Conservation (phyloP, 2,797 vertebrate species). For the Hirundo rustica region DNA sequence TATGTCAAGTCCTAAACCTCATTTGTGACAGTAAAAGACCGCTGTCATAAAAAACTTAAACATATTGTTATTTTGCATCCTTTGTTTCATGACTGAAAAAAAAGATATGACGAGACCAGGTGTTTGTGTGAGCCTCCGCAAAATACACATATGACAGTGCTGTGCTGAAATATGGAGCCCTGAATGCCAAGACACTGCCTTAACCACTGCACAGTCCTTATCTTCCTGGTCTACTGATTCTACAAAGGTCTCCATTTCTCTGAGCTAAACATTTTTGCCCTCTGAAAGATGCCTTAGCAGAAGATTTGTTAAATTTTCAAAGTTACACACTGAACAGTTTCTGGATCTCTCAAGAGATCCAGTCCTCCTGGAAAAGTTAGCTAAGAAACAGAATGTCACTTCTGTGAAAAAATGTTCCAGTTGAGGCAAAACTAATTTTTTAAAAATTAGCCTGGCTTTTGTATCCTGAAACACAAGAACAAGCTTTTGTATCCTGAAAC, state of each 20-base stretch:
- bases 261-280: neutral
- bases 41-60: neutral
- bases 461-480: neutral
- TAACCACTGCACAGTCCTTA: neutral
- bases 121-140: neutral
- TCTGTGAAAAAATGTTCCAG: neutral
- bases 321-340: neutral
- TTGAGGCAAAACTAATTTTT: neutral
- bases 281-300: neutral
- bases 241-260: neutral
- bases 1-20: neutral
- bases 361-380: neutral
- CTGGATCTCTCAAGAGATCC: neutral
- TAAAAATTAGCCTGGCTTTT: neutral
- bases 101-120: neutral
- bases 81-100: neutral
- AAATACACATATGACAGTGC: neutral
- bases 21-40: neutral
- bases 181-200: neutral
- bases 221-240: neutral
- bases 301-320: neutral
- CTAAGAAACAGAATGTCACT: neutral
- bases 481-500: neutral
- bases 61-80: neutral
- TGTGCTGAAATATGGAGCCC: neutral